A percentile compares a stretch with the other conserved stretches of the same genome.
These are phyloP conservation scores for Eupelmus urozonus DNA, from an alignment of 2,888 invertebrate genomes.

Conservation along the genomic window DNA sequence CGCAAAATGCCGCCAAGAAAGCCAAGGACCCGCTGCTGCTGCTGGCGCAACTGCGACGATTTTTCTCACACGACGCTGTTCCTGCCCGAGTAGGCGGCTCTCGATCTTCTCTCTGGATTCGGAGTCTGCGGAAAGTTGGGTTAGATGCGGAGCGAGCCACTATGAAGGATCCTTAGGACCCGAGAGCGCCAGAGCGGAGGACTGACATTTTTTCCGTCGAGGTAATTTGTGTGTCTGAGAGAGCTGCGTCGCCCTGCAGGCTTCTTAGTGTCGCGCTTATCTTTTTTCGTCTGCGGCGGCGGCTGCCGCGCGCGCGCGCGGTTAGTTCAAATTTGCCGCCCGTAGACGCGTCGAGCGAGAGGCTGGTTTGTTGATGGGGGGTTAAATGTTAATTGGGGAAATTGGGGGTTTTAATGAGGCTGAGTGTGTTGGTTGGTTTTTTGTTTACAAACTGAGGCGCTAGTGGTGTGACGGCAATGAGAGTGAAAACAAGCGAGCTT, in stretches of 20 bases:
- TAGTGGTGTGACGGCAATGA: too few relatives aligned
- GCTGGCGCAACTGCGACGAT: neutral
- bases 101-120: neutral
- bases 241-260: neutral
- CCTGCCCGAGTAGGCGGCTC: neutral
- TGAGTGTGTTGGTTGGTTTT: too few relatives aligned
- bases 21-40: neutral
- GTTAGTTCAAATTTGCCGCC: constrained; percentile 25
- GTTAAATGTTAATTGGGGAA: too few relatives aligned
- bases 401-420: too few relatives aligned
- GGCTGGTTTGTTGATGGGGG: too few relatives aligned
- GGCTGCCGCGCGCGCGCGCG: neutral
- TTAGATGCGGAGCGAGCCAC: neutral
- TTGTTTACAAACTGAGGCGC: too few relatives aligned
- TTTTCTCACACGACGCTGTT: neutral
- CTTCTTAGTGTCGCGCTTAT: neutral
- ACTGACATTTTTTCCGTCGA: neutral
- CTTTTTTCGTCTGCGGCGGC: neutral
- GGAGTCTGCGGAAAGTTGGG: neutral
- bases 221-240: too few relatives aligned
- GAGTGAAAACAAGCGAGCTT: too few relatives aligned
- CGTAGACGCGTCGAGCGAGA: too few relatives aligned
- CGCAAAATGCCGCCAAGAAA: constrained; percentile 26
- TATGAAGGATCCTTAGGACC: constrained; percentile 14
- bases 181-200: neutral